Evolutionary conservation across 1,140 invertebrate species (phyloP).

Genomic region (Nephotettix cincticeps): DNA sequence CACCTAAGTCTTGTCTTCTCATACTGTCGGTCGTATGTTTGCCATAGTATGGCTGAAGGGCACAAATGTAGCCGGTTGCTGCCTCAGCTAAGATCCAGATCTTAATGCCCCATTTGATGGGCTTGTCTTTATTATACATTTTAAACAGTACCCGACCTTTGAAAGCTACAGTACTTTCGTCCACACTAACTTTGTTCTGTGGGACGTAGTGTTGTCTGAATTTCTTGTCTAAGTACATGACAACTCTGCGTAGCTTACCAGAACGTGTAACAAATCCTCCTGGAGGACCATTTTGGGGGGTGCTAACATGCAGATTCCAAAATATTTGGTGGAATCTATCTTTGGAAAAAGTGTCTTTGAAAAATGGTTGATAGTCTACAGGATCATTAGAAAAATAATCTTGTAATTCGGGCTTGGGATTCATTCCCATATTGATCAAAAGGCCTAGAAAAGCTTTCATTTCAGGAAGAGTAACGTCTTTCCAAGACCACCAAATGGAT

Average conservation of each 20-base stretch:
- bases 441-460: slow-evolving; percentile 15
- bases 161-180: slow-evolving; percentile 18
- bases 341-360: slow-evolving; percentile 16
- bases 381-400: slow-evolving; percentile 23
- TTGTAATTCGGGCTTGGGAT: not conserved
- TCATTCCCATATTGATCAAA: slow-evolving; percentile 12
- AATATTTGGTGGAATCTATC: slow-evolving; percentile 20
- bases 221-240: slow-evolving; percentile 6
- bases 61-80: not conserved
- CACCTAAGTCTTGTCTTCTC: not conserved
- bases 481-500: slow-evolving; percentile 20
- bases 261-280: not conserved
- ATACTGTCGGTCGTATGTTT: not conserved
- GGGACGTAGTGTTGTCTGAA: slow-evolving; percentile 24
- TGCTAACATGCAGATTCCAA: slow-evolving; percentile 13
- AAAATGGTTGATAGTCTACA: slow-evolving; percentile 26
- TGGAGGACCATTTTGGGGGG: not conserved
- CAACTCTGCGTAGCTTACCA: slow-evolving; percentile 7
- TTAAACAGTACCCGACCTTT: slow-evolving; percentile 20
- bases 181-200: slow-evolving; percentile 1
- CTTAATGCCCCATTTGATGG: slow-evolving; percentile 23
- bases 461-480: not conserved
- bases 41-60: slow-evolving; percentile 6
- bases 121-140: slow-evolving; percentile 28
- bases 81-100: not conserved